A percentile compares a stretch with the other conserved stretches of the same genome.
Evolutionary conservation across 2,113 vertebrate genomes (phyloP).

Genomic region (Hirundichthys speculiger): DNA sequence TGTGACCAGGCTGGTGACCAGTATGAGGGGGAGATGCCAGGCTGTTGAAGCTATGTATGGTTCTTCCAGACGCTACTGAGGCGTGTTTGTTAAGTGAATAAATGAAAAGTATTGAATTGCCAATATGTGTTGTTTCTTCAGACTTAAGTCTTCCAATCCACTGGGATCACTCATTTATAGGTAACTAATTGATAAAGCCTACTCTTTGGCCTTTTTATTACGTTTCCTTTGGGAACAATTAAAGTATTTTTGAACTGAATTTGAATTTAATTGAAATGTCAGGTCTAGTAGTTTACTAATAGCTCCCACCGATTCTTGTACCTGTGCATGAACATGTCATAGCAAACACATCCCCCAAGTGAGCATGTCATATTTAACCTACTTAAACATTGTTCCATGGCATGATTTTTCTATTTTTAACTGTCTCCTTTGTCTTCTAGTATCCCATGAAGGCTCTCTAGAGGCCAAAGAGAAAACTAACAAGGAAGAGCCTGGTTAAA

Average conservation of each 20-base stretch:
- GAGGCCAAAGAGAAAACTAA: slow-evolving; percentile 18
- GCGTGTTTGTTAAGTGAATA: too few species aligned
- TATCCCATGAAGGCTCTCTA: not conserved
- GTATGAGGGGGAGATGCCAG: too few species aligned
- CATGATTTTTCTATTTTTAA: slow-evolving; percentile 40
- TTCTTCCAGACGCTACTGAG: too few species aligned
- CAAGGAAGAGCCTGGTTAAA: slow-evolving; percentile 3
- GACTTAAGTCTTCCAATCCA: too few species aligned
- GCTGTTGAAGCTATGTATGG: too few species aligned
- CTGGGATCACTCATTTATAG: slow-evolving; percentile 1
- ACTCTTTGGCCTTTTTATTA: not conserved
- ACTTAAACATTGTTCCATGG: slow-evolving; percentile 4
- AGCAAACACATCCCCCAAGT: slow-evolving; percentile 1
- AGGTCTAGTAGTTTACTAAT: not conserved
- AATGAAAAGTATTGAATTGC: too few species aligned
- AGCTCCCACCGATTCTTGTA: not conserved
- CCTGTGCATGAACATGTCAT: slow-evolving; percentile 3
- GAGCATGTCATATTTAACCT: slow-evolving; percentile 18
- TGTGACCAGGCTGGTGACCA: too few species aligned
- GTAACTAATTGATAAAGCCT: slow-evolving; percentile 15
- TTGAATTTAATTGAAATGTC: too few species aligned
- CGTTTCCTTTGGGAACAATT: too few species aligned
- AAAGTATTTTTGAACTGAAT: too few species aligned
- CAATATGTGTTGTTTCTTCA: too few species aligned
- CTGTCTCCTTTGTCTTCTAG: slow-evolving; percentile 22